These are phyloP conservation scores for Amphiprion percula DNA, from an alignment of 2,113 vertebrate species.

Conservation along the genomic window DNA sequence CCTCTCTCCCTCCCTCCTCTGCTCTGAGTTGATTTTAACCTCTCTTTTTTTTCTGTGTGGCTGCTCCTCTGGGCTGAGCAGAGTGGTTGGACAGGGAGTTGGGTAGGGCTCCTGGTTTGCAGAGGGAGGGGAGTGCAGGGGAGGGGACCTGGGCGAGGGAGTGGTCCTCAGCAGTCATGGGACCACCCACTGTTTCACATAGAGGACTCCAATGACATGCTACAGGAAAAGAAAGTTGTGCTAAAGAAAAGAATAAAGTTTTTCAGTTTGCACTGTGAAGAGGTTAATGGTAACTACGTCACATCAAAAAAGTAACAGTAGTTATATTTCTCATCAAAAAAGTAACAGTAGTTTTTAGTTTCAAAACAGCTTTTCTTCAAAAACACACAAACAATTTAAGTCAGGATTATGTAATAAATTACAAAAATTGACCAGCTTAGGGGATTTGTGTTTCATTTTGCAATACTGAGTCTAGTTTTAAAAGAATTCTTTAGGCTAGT, in stretches of 20 bases:
- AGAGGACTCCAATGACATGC: constrained; percentile 41
- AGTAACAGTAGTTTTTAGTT: not conserved
- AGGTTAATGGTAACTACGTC: not conserved
- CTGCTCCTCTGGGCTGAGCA: constrained; percentile 82
- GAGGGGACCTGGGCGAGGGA: constrained; percentile 79
- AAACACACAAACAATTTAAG: not conserved
- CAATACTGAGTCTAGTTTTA: too few species aligned
- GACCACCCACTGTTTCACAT: constrained; percentile 76
- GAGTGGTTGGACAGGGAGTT: constrained; percentile 77
- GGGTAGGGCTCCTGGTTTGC: constrained; percentile 81
- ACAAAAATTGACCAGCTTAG: too few species aligned
- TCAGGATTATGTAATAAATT: not conserved
- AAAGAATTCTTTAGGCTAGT: too few species aligned
- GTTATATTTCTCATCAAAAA: not conserved
- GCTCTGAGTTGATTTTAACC: constrained; percentile 67
- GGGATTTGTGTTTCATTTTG: not conserved
- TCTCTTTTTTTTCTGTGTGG: constrained; percentile 65
- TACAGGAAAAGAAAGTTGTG: constrained; percentile 43
- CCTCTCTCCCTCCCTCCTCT: constrained; percentile 60
- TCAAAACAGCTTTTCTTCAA: not conserved
- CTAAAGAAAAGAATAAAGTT: not conserved
- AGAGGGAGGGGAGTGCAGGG: constrained; percentile 73
- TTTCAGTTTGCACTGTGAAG: not conserved
- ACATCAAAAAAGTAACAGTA: not conserved
- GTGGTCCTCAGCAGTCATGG: constrained; percentile 72